Percentiles rank a stretch among this genome's conserved stretches.
These are phyloP conservation scores for Probaryconus sp. DNA, from an alignment of 1,140 invertebrate species.

Conservation along the genomic window DNA sequence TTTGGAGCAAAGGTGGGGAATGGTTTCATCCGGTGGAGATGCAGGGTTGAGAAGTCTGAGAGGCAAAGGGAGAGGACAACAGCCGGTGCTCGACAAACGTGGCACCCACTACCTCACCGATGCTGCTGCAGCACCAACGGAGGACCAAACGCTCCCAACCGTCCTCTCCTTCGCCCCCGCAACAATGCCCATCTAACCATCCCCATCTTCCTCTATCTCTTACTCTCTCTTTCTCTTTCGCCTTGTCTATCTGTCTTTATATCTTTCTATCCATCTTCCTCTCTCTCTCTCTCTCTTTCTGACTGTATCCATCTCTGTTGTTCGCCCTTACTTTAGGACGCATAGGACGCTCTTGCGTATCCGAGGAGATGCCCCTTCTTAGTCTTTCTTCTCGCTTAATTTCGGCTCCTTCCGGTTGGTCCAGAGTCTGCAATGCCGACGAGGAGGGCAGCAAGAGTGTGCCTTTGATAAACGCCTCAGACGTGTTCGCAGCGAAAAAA, in stretches of 20 bases:
- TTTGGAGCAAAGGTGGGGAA: constrained; percentile 43
- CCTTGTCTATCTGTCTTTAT: neutral
- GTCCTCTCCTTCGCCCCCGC: neutral
- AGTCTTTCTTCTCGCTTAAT: constrained; percentile 29
- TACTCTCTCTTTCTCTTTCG: constrained; percentile 7
- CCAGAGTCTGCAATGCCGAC: constrained; percentile 13
- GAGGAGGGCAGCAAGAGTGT: too few species aligned
- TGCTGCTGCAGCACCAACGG: constrained; percentile 64
- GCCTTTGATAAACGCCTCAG: constrained; percentile 37
- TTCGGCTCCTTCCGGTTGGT: constrained; percentile 44
- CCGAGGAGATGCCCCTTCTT: neutral
- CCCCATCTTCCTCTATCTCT: neutral
- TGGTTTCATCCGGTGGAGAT: constrained; percentile 55
- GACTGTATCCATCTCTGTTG: neutral
- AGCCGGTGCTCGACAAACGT: constrained; percentile 72
- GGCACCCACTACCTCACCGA: constrained; percentile 68
- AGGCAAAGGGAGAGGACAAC: constrained; percentile 62
- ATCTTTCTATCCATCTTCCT: neutral
- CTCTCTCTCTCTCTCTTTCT: too few species aligned
- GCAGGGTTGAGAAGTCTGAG: constrained; percentile 35
- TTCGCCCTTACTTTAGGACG: neutral
- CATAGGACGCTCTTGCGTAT: neutral
- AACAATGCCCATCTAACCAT: too few species aligned
- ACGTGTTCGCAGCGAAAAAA: constrained; percentile 39
- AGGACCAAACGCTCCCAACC: constrained; percentile 19